phyloP scores from a whole-genome alignment of 1,140 invertebrate species.

The Andrena cerasifolii region DNA sequence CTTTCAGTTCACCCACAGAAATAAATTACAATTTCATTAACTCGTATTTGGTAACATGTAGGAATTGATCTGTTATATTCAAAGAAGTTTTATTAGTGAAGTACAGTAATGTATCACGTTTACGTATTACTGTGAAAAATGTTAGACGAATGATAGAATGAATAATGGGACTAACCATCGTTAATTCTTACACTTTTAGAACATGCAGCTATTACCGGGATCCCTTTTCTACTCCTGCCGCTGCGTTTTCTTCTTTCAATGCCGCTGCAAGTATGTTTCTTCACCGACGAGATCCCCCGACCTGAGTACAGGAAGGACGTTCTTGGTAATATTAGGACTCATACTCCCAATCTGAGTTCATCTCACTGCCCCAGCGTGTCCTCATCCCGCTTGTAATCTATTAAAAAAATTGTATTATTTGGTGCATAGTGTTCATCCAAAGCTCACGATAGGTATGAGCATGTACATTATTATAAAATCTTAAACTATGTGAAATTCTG shows the following conservation, averaged over 20 bases:
- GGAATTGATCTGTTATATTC: no score
- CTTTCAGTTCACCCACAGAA: no score
- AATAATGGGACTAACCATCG: no score
- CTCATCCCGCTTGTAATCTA: conserved; percentile 77
- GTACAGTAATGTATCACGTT: no score
- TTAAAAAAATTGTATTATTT: conserved; percentile 74
- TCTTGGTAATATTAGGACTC: conserved; percentile 42
- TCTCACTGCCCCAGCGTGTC: conserved; percentile 65
- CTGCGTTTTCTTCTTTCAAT: not conserved
- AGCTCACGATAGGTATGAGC: not conserved
- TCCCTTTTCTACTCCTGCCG: no score
- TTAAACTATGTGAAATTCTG: conserved; percentile 41
- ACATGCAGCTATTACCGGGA: no score
- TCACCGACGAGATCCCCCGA: conserved; percentile 17
- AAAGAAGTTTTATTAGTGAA: no score
- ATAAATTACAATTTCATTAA: no score
- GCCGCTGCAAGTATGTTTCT: conserved; percentile 2
- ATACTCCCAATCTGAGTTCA: conserved; percentile 70
- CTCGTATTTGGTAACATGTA: no score
- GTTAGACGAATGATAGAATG: no score
- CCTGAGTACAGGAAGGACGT: conserved; percentile 28
- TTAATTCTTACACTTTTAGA: no score
- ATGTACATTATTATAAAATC: conserved; percentile 31
- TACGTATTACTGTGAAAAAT: no score
- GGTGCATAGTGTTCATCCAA: not conserved